A percentile compares a stretch with the other conserved stretches of the same genome.
Evolutionary conservation across 2,113 vertebrate species (phyloP).

Genomic region (Anas platyrhynchos): DNA sequence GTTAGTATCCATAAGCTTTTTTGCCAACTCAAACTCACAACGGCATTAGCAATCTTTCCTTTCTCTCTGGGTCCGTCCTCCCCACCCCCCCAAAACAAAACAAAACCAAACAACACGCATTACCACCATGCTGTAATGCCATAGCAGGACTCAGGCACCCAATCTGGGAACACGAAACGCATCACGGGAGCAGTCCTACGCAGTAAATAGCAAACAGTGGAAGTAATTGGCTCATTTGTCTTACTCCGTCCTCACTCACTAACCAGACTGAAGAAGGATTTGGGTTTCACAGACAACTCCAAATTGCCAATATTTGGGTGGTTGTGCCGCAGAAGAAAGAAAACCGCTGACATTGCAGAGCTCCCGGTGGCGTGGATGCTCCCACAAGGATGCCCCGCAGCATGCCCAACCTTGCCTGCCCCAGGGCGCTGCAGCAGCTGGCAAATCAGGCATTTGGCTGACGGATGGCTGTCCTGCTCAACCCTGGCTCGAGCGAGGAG

Average conservation of each 20-base stretch:
- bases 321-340: not conserved
- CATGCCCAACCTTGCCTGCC: not conserved
- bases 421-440: not conserved
- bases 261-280: not conserved
- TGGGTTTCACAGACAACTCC: not conserved
- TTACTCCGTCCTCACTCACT: not conserved
- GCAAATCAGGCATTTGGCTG: not conserved
- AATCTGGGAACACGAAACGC: not conserved
- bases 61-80: not conserved
- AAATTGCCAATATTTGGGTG: not conserved
- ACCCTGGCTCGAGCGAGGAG: not conserved
- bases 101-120: too few species aligned
- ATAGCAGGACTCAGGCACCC: not conserved
- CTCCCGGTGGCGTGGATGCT: not conserved
- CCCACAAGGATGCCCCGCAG: not conserved
- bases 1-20: not conserved
- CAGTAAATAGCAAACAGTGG: not conserved
- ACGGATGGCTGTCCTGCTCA: not conserved
- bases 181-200: not conserved
- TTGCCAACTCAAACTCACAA: not conserved
- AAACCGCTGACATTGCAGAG: rapidly evolving
- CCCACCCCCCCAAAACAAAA: not conserved
- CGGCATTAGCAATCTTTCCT: not conserved
- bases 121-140: not conserved
- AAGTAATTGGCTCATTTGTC: not conserved